Conservation (phyloP, 2,113 vertebrate species). For the Oreocharis arfaki region DNA sequence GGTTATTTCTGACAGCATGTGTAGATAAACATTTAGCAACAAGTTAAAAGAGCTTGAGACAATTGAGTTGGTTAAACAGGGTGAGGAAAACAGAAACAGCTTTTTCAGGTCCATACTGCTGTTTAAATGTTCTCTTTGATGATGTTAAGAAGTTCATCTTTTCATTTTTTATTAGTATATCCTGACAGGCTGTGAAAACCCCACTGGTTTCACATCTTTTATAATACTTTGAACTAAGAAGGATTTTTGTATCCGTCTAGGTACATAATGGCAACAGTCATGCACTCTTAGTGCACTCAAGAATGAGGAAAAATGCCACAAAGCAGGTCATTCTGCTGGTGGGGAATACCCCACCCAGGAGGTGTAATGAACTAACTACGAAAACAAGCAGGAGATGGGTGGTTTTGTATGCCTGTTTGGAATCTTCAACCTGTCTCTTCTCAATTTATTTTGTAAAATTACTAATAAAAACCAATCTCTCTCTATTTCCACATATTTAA, state of each 20-base stretch:
- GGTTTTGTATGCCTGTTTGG: conserved; percentile 39
- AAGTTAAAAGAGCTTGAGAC: conserved; percentile 66
- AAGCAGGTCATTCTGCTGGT: conserved; percentile 71
- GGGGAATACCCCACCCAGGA: conserved; percentile 68
- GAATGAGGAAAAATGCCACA: conserved; percentile 67
- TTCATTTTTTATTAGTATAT: conserved; percentile 32
- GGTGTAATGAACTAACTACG: conserved; percentile 49
- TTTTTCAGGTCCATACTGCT: neutral
- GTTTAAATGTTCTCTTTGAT: conserved; percentile 24
- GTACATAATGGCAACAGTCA: conserved; percentile 69
- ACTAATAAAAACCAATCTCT: neutral
- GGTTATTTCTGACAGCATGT: conserved; percentile 95
- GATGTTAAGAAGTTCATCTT: neutral
- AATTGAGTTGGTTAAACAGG: conserved; percentile 62
- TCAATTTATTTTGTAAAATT: conserved; percentile 14
- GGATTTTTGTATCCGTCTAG: conserved; percentile 72
- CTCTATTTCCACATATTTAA: conserved; percentile 11
- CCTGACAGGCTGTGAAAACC: conserved; percentile 48
- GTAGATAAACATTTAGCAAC: conserved; percentile 86
- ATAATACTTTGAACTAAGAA: conserved; percentile 62
- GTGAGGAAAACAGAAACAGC: conserved; percentile 23
- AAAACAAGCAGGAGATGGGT: conserved; percentile 67
- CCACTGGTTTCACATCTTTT: conserved; percentile 16
- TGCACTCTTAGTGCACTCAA: conserved; percentile 68
- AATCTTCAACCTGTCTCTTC: conserved; percentile 58